Percentiles rank a stretch among this genome's conserved stretches.
These are phyloP conservation scores for Embidobia sp. DNA, from an alignment of 2,888 invertebrate genomes.

Conservation along the genomic window DNA sequence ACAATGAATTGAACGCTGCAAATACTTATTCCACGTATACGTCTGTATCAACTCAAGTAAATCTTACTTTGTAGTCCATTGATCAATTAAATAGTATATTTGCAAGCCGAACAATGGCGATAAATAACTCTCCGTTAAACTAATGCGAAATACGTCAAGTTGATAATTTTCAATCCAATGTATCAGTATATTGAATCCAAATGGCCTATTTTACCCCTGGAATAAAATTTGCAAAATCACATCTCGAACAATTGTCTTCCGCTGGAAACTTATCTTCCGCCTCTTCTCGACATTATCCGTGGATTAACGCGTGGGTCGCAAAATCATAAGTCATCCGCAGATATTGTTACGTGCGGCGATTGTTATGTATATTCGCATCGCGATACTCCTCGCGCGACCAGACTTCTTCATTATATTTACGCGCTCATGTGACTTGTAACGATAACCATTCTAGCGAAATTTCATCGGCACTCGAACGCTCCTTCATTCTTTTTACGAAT, in stretches of 20 bases:
- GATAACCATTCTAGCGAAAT: conserved; percentile 48
- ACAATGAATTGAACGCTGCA: no score
- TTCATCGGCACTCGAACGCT: conserved; percentile 10
- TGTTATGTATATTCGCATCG: conserved; percentile 48
- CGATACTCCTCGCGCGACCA: conserved; percentile 9
- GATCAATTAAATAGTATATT: no score
- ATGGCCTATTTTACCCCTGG: conserved; percentile 2
- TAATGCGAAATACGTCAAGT: background rate
- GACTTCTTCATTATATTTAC: conserved; percentile 44
- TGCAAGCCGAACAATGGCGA: background rate
- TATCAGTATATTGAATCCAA: background rate
- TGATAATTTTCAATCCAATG: background rate
- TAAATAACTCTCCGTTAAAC: background rate
- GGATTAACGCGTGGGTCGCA: conserved; percentile 48
- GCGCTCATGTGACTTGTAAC: conserved; percentile 12
- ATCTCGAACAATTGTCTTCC: conserved; percentile 40
- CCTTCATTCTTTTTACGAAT: conserved; percentile 25
- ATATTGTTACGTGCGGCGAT: conserved; percentile 41
- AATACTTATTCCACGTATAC: no score
- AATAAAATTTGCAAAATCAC: conserved; percentile 36
- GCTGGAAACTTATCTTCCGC: conserved; percentile 36
- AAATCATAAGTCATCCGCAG: conserved; percentile 49
- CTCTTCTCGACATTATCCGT: conserved; percentile 38
- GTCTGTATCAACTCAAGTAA: no score
- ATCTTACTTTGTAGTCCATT: no score